Base-by-base conservation (phyloP, 2,797 vertebrate species). In the Danio kyathit region DNA sequence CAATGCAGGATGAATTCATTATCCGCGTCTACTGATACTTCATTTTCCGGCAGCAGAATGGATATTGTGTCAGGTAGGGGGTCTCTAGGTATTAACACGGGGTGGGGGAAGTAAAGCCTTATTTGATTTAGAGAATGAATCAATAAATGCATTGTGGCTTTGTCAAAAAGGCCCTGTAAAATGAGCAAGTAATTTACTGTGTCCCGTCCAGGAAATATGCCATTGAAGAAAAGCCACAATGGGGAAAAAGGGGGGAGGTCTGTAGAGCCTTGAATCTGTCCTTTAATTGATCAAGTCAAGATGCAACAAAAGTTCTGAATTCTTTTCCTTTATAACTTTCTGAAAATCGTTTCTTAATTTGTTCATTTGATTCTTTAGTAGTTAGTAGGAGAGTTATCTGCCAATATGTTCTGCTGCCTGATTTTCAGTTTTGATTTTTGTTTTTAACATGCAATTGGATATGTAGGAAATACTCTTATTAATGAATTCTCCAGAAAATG, bases 121-220 rank as follows among this genome's bases (percentile, higher is more conserved):
- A 94, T 94, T 94, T 95, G 94, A 95, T 95, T 94, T 94, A 94
- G 91, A 93, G 91, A 90, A 93, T 91, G 88, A 94, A 95, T 95
- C 94, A 94, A 95, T 95, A 95, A 92, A 84, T 82, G 89, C 90
- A 90, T 89, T 88, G 83, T 88, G 71, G 84, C 88, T 93, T 93
- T 94, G 91, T 94, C 92, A 93, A 89, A 90, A 90, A 89, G 89
- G 87, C 89, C 87, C 88, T 86, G 86, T 66, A 48, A 94, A 95
- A 94, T 92, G 92, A 92, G 92, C 91, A 92, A 90, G 91, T 94
- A 89, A 93, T 95, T 94, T 93, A 91, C 86, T 88, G 88, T 74
- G 88, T 90, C 90, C 91, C 88, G 84, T 90, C 89, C 48, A 41
- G 61, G 59, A 59, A 77, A 59, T 67, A 54, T 83, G 85, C 84